A percentile compares a stretch with the other conserved stretches of the same genome.
Conservation (phyloP, 2,888 invertebrate species). For the Polia nebulosa region DNA sequence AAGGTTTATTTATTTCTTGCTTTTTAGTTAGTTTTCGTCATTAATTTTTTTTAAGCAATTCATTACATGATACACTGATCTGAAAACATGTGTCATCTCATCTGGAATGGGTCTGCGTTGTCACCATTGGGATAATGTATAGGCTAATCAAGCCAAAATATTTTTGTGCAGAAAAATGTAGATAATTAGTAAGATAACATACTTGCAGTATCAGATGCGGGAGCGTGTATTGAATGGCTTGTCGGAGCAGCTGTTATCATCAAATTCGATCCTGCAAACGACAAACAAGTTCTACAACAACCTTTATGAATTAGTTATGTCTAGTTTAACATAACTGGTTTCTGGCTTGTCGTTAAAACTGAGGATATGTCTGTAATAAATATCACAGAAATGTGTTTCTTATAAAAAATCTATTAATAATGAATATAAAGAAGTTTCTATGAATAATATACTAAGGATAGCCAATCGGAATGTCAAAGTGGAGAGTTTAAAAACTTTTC, state of each 20-base stretch:
- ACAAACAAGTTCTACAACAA: conserved; percentile 8
- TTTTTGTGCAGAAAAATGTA: no score
- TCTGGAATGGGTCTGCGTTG: no score
- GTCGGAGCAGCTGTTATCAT: conserved; percentile 71
- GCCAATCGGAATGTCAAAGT: not conserved
- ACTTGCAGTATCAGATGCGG: conserved; percentile 71
- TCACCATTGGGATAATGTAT: no score
- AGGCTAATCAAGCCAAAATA: no score
- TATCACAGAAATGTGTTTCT: not conserved
- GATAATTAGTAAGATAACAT: conserved; percentile 37
- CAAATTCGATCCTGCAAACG: conserved; percentile 74
- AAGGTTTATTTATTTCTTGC: no score
- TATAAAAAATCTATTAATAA: no score
- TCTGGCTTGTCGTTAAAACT: conserved; percentile 21
- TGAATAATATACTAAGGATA: not conserved
- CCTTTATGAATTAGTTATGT: not conserved
- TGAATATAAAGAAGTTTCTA: not conserved
- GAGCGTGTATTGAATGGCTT: conserved; percentile 62
- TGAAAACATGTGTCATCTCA: no score
- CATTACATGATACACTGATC: no score
- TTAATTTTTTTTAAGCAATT: no score
- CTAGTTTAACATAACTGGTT: conserved; percentile 8
- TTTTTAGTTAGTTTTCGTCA: no score
- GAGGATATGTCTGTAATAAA: not conserved
- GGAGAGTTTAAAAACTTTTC: not conserved